Conservation (phyloP, 2,888 invertebrate genomes). For the Brachynemurus nebulosus region DNA sequence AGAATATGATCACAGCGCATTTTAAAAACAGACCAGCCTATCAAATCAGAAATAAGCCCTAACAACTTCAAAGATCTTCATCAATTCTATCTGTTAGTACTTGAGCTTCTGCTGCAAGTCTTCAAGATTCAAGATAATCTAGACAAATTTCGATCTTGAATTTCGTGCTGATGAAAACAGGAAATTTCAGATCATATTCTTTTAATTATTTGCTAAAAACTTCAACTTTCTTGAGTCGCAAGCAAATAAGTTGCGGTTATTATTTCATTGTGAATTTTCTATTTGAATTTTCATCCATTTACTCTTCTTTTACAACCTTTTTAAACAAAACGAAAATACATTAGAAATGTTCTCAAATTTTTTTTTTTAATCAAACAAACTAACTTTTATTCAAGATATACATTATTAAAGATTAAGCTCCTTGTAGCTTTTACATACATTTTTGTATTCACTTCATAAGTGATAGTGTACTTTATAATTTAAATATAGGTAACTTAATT, state of each 20-base stretch:
- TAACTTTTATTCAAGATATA: too few species aligned
- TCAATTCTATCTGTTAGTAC: not conserved
- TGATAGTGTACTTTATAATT: too few species aligned
- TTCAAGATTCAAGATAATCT: conserved; percentile 2
- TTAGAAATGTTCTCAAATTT: too few species aligned
- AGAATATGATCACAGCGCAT: not conserved
- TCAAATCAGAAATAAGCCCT: not conserved
- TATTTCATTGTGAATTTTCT: conserved; percentile 7
- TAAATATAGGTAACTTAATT: too few species aligned
- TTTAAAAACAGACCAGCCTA: not conserved
- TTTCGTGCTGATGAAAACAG: conserved; percentile 2
- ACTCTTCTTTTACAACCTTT: conserved; percentile 74
- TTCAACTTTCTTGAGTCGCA: conserved; percentile 5
- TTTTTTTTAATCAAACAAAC: too few species aligned
- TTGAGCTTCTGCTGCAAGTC: conserved; percentile 4
- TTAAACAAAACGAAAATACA: conserved; percentile 64
- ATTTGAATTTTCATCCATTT: conserved; percentile 42
- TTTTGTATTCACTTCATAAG: too few species aligned
- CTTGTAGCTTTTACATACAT: too few species aligned
- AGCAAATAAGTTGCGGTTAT: conserved; percentile 4
- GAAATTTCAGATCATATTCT: conserved; percentile 7
- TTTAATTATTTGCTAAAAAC: conserved; percentile 3
- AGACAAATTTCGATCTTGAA: conserved; percentile 3
- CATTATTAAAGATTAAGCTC: too few species aligned
- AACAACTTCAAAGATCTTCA: not conserved